A percentile compares a stretch with the other conserved stretches of the same genome.
phyloP scores from a whole-genome alignment of 2,113 vertebrate genomes.

The Delphinapterus leucas region DNA sequence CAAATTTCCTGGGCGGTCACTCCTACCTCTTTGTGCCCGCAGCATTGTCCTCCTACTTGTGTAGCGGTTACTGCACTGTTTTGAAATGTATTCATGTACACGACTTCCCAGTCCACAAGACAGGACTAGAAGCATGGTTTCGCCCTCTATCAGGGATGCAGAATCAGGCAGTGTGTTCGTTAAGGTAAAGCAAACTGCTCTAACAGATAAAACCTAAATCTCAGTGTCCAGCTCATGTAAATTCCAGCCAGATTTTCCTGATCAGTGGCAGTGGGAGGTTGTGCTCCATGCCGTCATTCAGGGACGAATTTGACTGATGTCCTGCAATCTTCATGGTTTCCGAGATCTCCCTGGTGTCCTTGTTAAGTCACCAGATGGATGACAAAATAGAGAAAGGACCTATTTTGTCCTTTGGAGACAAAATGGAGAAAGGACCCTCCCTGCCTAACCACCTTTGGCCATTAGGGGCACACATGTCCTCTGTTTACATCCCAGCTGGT shows the following conservation, averaged over 20 bases:
- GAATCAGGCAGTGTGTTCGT: neutral
- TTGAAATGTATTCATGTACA: neutral
- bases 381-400: neutral
- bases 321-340: neutral
- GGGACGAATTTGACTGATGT: neutral
- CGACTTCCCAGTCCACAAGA: neutral
- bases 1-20: neutral
- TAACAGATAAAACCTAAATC: neutral
- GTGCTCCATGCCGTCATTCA: neutral
- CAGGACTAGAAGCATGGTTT: neutral
- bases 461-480: neutral
- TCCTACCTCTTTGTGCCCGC: neutral
- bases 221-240: neutral
- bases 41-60: neutral
- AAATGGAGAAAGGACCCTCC: neutral
- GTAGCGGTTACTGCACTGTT: neutral
- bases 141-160: neutral
- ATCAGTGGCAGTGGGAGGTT: neutral
- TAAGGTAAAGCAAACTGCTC: neutral
- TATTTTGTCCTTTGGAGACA: no score
- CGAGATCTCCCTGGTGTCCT: neutral
- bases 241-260: neutral
- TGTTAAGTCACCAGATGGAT: neutral
- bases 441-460: neutral
- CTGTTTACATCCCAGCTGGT: neutral